Evolutionary conservation across 2,797 vertebrate species (phyloP).

Genomic region (Hylomyscus alleni): DNA sequence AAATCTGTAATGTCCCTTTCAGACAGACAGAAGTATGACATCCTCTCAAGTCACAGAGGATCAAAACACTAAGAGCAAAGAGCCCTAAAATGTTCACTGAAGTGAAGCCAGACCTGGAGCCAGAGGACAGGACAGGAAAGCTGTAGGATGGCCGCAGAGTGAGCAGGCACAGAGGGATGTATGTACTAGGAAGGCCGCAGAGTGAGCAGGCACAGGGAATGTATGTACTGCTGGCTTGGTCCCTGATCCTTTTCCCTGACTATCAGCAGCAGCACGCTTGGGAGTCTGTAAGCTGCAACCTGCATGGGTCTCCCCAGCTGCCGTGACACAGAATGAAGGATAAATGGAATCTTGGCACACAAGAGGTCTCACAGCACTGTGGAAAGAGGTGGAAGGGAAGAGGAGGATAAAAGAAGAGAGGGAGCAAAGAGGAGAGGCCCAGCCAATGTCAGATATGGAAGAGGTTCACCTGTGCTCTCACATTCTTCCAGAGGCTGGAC

Average conservation of each 20-base stretch:
- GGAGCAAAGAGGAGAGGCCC: slow-evolving; percentile 59
- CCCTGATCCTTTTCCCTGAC: neutral
- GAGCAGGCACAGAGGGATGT: no score
- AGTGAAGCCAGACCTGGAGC: neutral
- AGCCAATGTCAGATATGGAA: neutral
- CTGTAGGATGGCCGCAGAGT: neutral
- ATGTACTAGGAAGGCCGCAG: fast-evolving
- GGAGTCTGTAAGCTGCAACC: neutral
- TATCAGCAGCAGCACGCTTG: neutral
- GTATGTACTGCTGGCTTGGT: fast-evolving
- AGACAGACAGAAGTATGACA: neutral
- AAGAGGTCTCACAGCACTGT: slow-evolving; percentile 60
- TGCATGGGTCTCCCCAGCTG: fast-evolving
- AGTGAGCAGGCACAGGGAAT: neutral
- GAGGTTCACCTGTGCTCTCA: neutral
- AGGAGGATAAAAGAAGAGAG: neutral
- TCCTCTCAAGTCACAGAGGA: neutral
- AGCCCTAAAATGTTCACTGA: neutral
- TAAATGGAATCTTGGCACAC: slow-evolving; percentile 67
- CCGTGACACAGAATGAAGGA: slow-evolving; percentile 28
- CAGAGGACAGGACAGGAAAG: fast-evolving
- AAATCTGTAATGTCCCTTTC: fast-evolving
- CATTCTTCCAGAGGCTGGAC: neutral
- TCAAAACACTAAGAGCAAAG: neutral
- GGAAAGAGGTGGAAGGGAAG: slow-evolving; percentile 40